Base-by-base conservation (phyloP, 1,140 invertebrate species). In the Drosophila littoralis region DNA sequence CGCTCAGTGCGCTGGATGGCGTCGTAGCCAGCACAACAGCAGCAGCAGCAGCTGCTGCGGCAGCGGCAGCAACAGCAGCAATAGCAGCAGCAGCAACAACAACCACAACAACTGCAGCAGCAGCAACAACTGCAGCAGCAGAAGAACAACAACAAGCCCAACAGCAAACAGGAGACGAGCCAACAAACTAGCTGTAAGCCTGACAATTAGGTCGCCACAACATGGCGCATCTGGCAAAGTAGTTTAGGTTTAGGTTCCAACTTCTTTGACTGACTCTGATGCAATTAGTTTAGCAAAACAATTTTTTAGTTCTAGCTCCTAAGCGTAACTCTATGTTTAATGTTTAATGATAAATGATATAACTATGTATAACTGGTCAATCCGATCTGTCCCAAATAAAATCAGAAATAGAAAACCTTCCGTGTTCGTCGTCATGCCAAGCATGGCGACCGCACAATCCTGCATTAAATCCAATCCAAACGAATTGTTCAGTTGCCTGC, bases 221-320 rank as follows among this genome's bases (percentile, higher is more conserved):
- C 32, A 10, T 64, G 57, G 64, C 45, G 82, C 75, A 74, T 67
- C 83, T 83, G 79, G 73, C 75, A 77, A 74, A 61, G 55, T 66
- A 76, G 73, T 67, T 76, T 72, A 89, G 82, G 68, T 64, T 83
- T 70, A 77, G 72, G 68, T 59, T 84, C 65, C 81, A 77, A 88
- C 81, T 64, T 81, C 82, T 86, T 77, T 74, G 86, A 90, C 86
- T 90, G 85, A 90, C 86, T 90, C 79, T 86, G 86, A 90, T 88
- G 83, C 84, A 90, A 86, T 88, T 89, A 88, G 84, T 65, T 81
- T 89, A 80, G 75, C 67, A 77, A 82, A 89, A 59, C 79, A 80
- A 84, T 54, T 50, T 50, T 71, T 77, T 88, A 88, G 83, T 82
- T 77, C 35, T 88, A 86, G 83, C 17, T 35, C 51, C 9, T 33